A percentile compares a stretch with the other conserved stretches of the same genome.
These are phyloP conservation scores for Drosophila lowei DNA, from an alignment of 1,140 invertebrate genomes.

Conservation along the genomic window DNA sequence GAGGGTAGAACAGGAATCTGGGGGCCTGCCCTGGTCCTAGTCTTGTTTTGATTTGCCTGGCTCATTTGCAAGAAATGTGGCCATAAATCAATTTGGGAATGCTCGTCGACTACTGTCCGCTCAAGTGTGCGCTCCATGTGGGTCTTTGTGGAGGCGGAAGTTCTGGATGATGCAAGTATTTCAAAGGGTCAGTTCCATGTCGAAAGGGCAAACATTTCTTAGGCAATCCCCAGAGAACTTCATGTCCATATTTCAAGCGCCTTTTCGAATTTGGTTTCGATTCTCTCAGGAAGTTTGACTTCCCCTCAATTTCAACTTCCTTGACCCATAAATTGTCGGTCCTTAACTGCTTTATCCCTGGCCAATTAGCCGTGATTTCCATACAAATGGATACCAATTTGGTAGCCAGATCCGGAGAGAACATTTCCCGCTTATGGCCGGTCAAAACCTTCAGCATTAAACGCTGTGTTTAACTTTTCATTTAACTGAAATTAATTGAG, in stretches of 20 bases:
- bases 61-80: constrained; percentile 72
- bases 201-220: too few species aligned
- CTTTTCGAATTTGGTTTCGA: not conserved
- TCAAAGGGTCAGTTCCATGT: not conserved
- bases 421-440: constrained; percentile 1
- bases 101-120: constrained; percentile 11
- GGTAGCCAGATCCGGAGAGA: constrained; percentile 9
- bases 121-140: not conserved
- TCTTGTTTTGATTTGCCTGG: constrained; percentile 73
- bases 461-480: constrained; percentile 37
- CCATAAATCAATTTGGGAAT: constrained; percentile 66
- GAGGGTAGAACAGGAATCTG: constrained; percentile 17
- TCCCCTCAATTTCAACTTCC: not conserved
- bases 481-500: constrained; percentile 76
- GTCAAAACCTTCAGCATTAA: constrained; percentile 1
- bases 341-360: constrained; percentile 5
- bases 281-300: not conserved
- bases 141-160: not conserved
- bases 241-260: too few species aligned
- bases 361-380: constrained; percentile 15
- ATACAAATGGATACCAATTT: constrained; percentile 17
- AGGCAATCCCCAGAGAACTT: too few species aligned
- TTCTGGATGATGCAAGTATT: not conserved
- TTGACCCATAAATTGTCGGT: constrained; percentile 12
- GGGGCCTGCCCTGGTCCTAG: constrained; percentile 13